These are phyloP conservation scores for Microcebus murinus DNA, from an alignment of 2,113 vertebrate species.

Conservation along the genomic window DNA sequence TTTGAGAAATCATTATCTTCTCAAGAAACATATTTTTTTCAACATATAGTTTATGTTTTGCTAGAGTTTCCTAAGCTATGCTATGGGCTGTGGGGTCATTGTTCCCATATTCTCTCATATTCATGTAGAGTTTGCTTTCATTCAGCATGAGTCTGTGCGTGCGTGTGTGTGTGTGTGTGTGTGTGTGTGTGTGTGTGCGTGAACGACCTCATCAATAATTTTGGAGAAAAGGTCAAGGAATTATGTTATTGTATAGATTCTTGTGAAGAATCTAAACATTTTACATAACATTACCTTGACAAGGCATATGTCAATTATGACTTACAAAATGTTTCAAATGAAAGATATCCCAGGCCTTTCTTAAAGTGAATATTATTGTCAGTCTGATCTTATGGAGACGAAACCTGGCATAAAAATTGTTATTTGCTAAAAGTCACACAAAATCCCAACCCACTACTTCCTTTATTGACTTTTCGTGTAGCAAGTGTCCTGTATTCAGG, in stretches of 20 bases:
- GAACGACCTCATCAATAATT: not conserved
- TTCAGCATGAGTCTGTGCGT: not conserved
- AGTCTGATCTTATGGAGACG: not conserved
- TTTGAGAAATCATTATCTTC: not conserved
- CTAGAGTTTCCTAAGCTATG: not conserved
- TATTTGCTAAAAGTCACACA: not conserved
- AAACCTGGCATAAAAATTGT: not conserved
- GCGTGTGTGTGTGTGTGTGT: no score
- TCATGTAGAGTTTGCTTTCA: not conserved
- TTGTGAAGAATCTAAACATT: not conserved
- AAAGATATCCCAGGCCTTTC: not conserved
- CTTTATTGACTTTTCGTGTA: not conserved
- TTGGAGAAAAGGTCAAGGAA: not conserved
- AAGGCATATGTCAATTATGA: not conserved
- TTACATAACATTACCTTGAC: not conserved
- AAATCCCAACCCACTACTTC: not conserved
- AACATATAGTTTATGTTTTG: not conserved
- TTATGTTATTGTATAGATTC: not conserved
- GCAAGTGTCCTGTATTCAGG: not conserved
- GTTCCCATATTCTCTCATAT: not conserved
- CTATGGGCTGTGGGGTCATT: rapidly evolving
- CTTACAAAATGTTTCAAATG: not conserved
- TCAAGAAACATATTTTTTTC: not conserved
- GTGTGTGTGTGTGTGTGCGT: not conserved
- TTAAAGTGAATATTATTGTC: no score